Evolutionary conservation across 2,797 vertebrate genomes (phyloP), one percentile per base, ranked within the genome.

Genomic region (Pristis pectinata): DNA sequence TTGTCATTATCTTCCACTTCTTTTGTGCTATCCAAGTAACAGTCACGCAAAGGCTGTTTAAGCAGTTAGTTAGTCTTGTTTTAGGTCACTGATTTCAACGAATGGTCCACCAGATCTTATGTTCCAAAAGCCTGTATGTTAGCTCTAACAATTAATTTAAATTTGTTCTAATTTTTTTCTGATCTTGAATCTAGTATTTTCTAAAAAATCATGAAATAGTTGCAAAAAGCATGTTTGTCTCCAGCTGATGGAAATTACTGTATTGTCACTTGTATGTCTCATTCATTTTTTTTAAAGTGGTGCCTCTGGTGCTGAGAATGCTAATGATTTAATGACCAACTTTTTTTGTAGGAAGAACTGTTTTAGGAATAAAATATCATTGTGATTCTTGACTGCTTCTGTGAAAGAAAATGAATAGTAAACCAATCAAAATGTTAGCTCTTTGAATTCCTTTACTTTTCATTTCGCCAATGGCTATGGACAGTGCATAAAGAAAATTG

Each of bases 301-400:
- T 76, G 44, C 27, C 49, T 53, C 6, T 34, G 53, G 56, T 70
- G 22, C 44, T 53, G 72, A 76, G 9, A 19, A 56, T 76, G 17
- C 5, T 30, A 94, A 76, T 76, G 41, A 7, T 76, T 94, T 76
- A 67, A 34, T 56, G 6, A 67, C 15, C 53, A 74, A 53, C 19
- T 56, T 76, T 22, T 30, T 74, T 72, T 44, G 37, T 67, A 61
- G 44, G 91, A 19, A 8, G 13, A 19, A 24, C 30, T 76, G 27
- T 76, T 70, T 53, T 94, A 49, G 30, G 70, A 92, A 76, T 56
- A 94, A 94, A 76, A 74, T 94, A n/a, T 87, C 9, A 87, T 93
- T 70, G 83, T 30, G 3, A 94, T 76, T 76, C 70, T 44, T 74
- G 67, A 72, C 27, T 91, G 34, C 17, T 67, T 70, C 61, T 70